Percentiles rank a stretch among this genome's conserved stretches.
Evolutionary conservation across 30 jellyfish, hydroid and myxozoan genomes (phyloP).

Genomic region (Catostylus mosaicus): DNA sequence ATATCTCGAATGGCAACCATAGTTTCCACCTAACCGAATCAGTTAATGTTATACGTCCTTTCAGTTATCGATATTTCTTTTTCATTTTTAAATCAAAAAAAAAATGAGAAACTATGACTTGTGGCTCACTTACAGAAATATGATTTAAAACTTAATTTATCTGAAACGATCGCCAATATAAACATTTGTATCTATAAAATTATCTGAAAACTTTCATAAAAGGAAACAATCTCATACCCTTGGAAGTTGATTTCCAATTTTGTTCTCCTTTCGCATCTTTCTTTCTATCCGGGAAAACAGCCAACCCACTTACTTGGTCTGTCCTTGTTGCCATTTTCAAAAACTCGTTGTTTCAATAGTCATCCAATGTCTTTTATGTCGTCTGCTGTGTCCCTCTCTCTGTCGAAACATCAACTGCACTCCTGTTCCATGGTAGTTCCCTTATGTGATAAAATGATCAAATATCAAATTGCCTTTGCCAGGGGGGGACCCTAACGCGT

Average conservation of each 20-base stretch:
- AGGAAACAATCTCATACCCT: slow-evolving; percentile 10
- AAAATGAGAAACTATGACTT: no score
- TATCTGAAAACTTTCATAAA: not conserved
- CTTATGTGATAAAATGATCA: no score
- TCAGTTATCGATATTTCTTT: no score
- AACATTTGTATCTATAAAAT: not conserved
- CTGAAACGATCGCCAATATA: not conserved
- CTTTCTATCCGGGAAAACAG: slow-evolving; percentile 16
- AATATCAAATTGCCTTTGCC: not conserved
- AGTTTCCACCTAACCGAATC: no score
- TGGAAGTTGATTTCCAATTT: slow-evolving; percentile 27
- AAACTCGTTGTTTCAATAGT: no score
- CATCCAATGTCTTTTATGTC: no score
- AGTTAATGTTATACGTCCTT: no score
- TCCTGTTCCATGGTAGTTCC: not conserved
- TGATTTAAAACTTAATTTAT: no score
- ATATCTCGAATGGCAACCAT: no score
- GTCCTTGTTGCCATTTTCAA: slow-evolving; percentile 13
- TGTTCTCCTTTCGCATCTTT: not conserved
- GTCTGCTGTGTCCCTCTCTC: no score
- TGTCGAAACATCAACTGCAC: not conserved
- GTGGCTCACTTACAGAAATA: no score
- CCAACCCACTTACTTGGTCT: slow-evolving; percentile 23
- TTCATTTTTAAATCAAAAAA: no score
- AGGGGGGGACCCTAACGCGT: not conserved